A percentile compares a stretch with the other conserved stretches of the same genome.
phyloP scores from a whole-genome alignment of 1,140 invertebrate species.

The Caerostris darwini region DNA sequence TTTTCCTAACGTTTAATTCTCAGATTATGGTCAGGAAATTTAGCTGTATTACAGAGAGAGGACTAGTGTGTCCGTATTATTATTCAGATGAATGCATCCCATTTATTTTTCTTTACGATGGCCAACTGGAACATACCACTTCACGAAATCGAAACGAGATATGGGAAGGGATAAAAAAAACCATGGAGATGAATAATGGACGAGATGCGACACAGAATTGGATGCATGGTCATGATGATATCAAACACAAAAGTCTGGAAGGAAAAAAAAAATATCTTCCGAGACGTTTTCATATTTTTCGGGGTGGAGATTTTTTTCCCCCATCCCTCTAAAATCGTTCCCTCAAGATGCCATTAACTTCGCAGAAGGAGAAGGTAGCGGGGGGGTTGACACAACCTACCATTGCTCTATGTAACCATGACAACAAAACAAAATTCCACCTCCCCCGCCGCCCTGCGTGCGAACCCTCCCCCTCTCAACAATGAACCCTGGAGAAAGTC shows the following conservation, averaged over 20 bases:
- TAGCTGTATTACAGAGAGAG: no score
- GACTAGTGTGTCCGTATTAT: no score
- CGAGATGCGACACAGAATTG: background rate
- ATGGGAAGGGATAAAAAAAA: background rate
- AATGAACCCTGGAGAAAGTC: constrained; percentile 46
- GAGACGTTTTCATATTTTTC: constrained; percentile 58
- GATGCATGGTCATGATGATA: constrained; percentile 29
- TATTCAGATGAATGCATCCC: no score
- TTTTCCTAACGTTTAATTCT: no score
- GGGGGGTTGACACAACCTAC: constrained; percentile 4
- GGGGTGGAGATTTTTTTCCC: background rate
- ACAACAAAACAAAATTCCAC: constrained; percentile 56
- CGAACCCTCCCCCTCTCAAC: constrained; percentile 44
- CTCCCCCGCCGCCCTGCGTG: constrained; percentile 41
- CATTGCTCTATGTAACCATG: constrained; percentile 31
- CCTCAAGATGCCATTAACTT: constrained; percentile 64
- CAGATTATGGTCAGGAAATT: no score
- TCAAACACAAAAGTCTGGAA: constrained; percentile 3
- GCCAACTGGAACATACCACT: background rate
- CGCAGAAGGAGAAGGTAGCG: background rate
- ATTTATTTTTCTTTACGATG: background rate
- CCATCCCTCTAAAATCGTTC: constrained; percentile 46
- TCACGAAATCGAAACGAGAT: background rate
- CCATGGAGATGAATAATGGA: constrained; percentile 27
- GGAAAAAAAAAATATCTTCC: background rate